Evolutionary conservation across 1,140 invertebrate genomes (phyloP).

Genomic region (Acromyrmex echinatior): DNA sequence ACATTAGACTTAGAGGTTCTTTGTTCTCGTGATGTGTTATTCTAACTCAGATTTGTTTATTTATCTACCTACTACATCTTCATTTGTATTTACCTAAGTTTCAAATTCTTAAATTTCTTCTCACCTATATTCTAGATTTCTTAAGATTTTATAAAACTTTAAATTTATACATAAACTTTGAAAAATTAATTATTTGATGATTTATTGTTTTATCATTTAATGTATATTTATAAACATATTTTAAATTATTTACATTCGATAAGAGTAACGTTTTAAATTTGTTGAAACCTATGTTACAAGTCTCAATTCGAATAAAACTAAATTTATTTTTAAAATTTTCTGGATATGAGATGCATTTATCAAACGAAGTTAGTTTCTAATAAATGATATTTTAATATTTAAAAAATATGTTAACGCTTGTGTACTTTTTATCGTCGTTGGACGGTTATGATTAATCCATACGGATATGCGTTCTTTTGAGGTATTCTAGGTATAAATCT

Average conservation of each 20-base stretch:
- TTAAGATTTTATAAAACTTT: slow-evolving; percentile 2
- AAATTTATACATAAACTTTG: not conserved
- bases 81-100: not conserved
- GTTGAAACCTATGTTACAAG: not conserved
- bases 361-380: not conserved
- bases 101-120: not conserved
- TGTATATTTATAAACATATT: not conserved
- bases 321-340: not conserved
- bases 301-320: not conserved
- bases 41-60: slow-evolving; percentile 1
- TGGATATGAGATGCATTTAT: not conserved
- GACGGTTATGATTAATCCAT: not conserved
- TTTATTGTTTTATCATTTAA: slow-evolving; percentile 7
- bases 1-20: not conserved
- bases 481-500: slow-evolving; percentile 34
- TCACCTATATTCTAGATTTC: not conserved
- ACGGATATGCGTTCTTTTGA: slow-evolving; percentile 42
- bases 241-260: too few species aligned
- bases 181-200: not conserved
- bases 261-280: not conserved
- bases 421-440: slow-evolving; percentile 47
- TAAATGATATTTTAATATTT: slow-evolving; percentile 2
- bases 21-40: not conserved
- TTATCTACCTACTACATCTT: slow-evolving; percentile 2
- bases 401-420: not conserved